Evolutionary conservation across 2,888 invertebrate genomes (phyloP).

Genomic region (Galerucella calmariensis): DNA sequence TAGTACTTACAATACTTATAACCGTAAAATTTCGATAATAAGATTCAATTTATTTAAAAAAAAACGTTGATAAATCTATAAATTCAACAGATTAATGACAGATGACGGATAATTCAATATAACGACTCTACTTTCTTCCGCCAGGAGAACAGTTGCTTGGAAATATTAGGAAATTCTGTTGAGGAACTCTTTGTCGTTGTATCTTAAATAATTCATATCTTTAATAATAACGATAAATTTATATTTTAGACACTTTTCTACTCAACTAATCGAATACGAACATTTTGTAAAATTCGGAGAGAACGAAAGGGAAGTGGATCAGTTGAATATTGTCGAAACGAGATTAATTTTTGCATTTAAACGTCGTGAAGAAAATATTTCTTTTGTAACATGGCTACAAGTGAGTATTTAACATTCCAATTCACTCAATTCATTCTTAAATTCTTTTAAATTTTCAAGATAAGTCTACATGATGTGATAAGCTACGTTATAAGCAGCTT

Average conservation of each 20-base stretch:
- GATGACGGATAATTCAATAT: no score
- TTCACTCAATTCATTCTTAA: no score
- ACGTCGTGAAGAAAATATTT: constrained; percentile 16
- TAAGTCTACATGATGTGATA: constrained; percentile 36
- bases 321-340: constrained; percentile 40
- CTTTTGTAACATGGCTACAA: constrained; percentile 35
- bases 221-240: not conserved
- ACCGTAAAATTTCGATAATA: no score
- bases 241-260: constrained; percentile 30
- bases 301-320: constrained; percentile 37
- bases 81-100: no score
- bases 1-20: constrained; percentile 1
- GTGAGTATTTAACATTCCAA: constrained; percentile 25
- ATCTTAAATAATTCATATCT: not conserved
- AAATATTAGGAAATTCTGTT: no score
- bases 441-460: constrained; percentile 25
- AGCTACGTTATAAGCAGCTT: constrained; percentile 39
- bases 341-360: constrained; percentile 40
- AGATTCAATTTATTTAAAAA: no score
- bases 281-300: constrained; percentile 40
- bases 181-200: no score
- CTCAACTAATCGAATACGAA: constrained; percentile 30
- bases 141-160: no score
- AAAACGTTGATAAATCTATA: no score
- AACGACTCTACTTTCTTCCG: no score